Evolutionary conservation across 2,888 invertebrate species (phyloP), one percentile per base, ranked within the genome.

Genomic region (Drosophila ezoana): DNA sequence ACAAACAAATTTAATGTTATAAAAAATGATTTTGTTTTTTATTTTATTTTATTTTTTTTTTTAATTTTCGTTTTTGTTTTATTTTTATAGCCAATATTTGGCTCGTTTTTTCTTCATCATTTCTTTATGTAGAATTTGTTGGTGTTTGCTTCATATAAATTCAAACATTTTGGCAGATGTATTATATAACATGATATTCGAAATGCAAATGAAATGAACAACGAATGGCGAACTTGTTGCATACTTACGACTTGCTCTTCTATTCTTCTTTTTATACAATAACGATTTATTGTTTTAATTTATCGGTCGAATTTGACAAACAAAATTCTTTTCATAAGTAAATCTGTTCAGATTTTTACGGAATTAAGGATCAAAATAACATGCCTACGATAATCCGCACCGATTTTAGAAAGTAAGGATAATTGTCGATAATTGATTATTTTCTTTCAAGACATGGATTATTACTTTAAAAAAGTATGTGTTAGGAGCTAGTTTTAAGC

Each of bases 181-280:
- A 32, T 75, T 71, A 41, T 64, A 61, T 66, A 48, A 59, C 40
- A 38, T 28, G 3, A 8, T 6, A 35, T 57, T 52, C 23, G n/a
- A 57, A 64, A 59, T 53, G 76, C 59, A 53, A 73, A 73, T 63
- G 4, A 13, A 35, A 14, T 14, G n/a, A 28, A 28, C 14, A 68
- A 68, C 20, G 13, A 48, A 20, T 4, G 20, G 33, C 0, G 5
- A 14, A 37, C 2, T 8, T 8, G 33, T 18, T 53, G 28, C 9
- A 6, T n/a, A 16, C 13, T 16, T 28, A 8, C 23, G 23, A 32
- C 9, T 2, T 10, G 23, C 23, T 23, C 23, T 20, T 20, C 1
- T 2, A 1, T n/a, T 44, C 14, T 13, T 10, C 16, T 9, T 48
- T 28, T 11, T 5, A 35, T 18, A 3, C 11, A 37, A 18, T 3